Percentiles rank a stretch among this genome's conserved stretches.
Evolutionary conservation across 64 coral and sea anemone species (phyloP).

Genomic region (Stylophora pistillata): DNA sequence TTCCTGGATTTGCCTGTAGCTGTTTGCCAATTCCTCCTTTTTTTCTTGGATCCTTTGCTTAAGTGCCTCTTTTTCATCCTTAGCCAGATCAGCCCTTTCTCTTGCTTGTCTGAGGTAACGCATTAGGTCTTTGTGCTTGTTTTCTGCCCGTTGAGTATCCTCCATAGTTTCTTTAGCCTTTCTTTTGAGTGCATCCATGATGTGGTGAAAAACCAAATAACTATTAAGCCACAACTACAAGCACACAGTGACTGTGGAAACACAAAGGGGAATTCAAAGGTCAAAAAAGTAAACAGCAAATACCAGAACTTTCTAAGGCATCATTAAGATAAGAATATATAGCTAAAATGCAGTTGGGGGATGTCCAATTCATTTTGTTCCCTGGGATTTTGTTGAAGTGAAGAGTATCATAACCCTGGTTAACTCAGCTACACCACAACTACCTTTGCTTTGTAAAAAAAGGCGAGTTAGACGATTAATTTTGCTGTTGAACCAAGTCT

Average conservation of each 20-base stretch:
- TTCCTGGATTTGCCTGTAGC: background rate
- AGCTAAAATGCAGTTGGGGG: too few relatives aligned
- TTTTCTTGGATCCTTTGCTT: slow-evolving; percentile 42
- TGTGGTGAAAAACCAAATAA: background rate
- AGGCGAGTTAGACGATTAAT: too few relatives aligned
- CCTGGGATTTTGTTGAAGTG: too few relatives aligned
- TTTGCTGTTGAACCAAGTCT: too few relatives aligned
- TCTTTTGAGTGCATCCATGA: slow-evolving; percentile 62
- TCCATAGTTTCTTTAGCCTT: slow-evolving; percentile 46
- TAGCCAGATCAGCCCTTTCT: slow-evolving; percentile 57
- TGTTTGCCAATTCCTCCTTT: slow-evolving; percentile 10
- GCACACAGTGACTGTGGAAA: slow-evolving; percentile 19
- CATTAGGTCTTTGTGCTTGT: slow-evolving; percentile 39
- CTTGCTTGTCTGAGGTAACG: slow-evolving; percentile 17
- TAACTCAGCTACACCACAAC: too few relatives aligned
- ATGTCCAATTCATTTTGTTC: too few relatives aligned
- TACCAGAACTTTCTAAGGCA: too few relatives aligned
- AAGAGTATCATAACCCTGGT: too few relatives aligned
- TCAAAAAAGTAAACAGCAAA: background rate
- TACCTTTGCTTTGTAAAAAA: too few relatives aligned
- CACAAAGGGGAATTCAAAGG: background rate
- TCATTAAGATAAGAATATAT: too few relatives aligned
- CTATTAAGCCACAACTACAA: background rate
- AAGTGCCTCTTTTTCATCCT: slow-evolving; percentile 47
- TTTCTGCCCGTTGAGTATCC: slow-evolving; percentile 60